Conservation (phyloP, 1,140 invertebrate species). For the Rhynchophorus ferrugineus region DNA sequence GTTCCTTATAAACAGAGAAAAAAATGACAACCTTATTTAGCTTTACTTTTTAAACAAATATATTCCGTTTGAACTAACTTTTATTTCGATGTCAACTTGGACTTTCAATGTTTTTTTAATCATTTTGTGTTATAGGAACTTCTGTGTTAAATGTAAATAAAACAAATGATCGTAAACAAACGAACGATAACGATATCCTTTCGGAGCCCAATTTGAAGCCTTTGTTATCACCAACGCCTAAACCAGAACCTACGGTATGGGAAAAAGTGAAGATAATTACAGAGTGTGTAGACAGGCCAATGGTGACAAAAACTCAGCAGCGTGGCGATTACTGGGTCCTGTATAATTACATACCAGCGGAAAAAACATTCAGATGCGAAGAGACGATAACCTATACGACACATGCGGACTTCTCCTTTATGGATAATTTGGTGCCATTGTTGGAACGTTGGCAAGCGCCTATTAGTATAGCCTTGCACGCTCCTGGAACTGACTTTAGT, state of each 20-base stretch:
- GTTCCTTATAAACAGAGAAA: too few species aligned
- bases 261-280: constrained; percentile 45
- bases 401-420: constrained; percentile 83
- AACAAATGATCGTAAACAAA: too few species aligned
- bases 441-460: constrained; percentile 65
- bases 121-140: too few species aligned
- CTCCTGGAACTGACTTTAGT: constrained; percentile 62
- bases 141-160: too few species aligned
- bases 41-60: too few species aligned
- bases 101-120: too few species aligned
- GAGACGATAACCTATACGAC: constrained; percentile 87
- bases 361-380: constrained; percentile 74
- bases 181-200: too few species aligned
- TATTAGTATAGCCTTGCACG: constrained; percentile 67
- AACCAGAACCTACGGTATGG: constrained; percentile 14
- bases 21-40: too few species aligned
- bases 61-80: too few species aligned
- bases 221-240: constrained; percentile 1
- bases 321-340: constrained; percentile 85
- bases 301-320: constrained; percentile 58
- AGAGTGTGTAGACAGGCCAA: constrained; percentile 58
- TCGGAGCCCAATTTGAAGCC: too few species aligned
- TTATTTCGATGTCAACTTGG: too few species aligned
- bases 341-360: constrained; percentile 72
- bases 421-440: constrained; percentile 80